Evolutionary conservation across 2,113 vertebrate genomes (phyloP), one percentile per base, ranked within the genome.

Genomic region (Neogobius melanostomus): DNA sequence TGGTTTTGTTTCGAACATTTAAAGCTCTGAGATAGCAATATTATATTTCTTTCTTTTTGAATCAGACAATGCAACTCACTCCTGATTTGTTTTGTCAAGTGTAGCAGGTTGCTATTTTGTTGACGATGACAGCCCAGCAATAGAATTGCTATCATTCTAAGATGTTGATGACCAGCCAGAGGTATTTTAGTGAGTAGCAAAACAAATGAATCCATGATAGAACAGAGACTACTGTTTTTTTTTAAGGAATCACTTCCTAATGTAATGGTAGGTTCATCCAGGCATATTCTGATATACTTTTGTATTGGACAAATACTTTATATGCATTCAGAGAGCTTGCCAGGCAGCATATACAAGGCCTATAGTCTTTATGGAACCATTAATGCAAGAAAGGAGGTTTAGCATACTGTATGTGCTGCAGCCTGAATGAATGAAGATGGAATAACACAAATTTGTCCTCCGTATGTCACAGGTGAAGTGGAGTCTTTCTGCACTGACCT

Each of bases 401-500:
- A 36, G 3, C 3, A 36, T 36, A 36, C 28, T 36, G 28, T 36
- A 36, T 36, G 28, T 36, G 28, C 28, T 47, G 10, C 7, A 8
- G 46, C 7, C 46, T 47, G 49, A 14, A 51, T 51, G 12, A 11
- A 11, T 51, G 5, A 51, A 51, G 11, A 5, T 51, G 15, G 12
- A 11, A 11, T 6, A 6, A 51, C 15, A 51, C 5, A 14, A 51
- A 16, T 3, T n/a, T 14, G 95, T 96, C 69, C 88, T 91, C 87
- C 52, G 45, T 61, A 3, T 77, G 59, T 16, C 9, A 8, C 76
- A 94, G 93, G 92, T 17, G 95, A 96, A 77, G 92, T 96, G 79
- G 94, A 95, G 11, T 90, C 93, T 6, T 91, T 95, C 81, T 94
- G 94, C 21, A 81, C 92, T 0, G 89, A 97, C 84, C 91, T 96